phyloP scores from a whole-genome alignment of 1,140 invertebrate species.

The Drosophila setifemur region DNA sequence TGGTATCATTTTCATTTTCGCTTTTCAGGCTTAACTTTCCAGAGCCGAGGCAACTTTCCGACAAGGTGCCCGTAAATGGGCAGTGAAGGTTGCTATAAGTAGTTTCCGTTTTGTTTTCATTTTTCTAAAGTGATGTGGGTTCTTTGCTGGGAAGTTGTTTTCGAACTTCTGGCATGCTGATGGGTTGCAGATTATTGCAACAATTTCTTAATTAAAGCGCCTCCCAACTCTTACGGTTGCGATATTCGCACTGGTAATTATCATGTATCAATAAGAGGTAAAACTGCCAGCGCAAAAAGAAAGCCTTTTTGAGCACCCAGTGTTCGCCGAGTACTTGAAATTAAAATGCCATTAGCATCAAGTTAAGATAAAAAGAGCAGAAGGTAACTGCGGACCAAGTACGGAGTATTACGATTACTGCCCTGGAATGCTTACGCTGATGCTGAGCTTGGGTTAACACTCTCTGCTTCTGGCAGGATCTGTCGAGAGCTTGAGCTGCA shows the following conservation, averaged over 20 bases:
- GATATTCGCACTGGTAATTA: slow-evolving; percentile 37
- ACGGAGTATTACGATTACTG: not conserved
- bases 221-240: slow-evolving; percentile 43
- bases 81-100: slow-evolving; percentile 33
- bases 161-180: slow-evolving; percentile 17
- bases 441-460: slow-evolving; percentile 10
- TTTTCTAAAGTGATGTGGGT: slow-evolving; percentile 6
- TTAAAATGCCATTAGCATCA: slow-evolving; percentile 72
- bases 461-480: slow-evolving; percentile 3
- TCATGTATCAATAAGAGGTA: slow-evolving; percentile 34
- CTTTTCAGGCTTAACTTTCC: slow-evolving; percentile 52
- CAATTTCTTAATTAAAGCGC: slow-evolving; percentile 58
- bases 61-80: slow-evolving; percentile 28
- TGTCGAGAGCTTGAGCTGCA: not conserved
- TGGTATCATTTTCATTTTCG: slow-evolving; percentile 43
- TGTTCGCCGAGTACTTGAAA: slow-evolving; percentile 44
- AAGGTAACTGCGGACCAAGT: not conserved
- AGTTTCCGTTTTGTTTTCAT: slow-evolving; percentile 29
- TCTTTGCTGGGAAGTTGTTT: too few species aligned
- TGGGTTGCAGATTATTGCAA: slow-evolving; percentile 14
- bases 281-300: slow-evolving; percentile 11
- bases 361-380: slow-evolving; percentile 48
- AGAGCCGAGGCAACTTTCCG: slow-evolving; percentile 39
- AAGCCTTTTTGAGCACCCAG: slow-evolving; percentile 18
- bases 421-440: slow-evolving; percentile 10